These are phyloP conservation scores for Lucinisca nassula DNA, from an alignment of 2,888 invertebrate species.

Conservation along the genomic window DNA sequence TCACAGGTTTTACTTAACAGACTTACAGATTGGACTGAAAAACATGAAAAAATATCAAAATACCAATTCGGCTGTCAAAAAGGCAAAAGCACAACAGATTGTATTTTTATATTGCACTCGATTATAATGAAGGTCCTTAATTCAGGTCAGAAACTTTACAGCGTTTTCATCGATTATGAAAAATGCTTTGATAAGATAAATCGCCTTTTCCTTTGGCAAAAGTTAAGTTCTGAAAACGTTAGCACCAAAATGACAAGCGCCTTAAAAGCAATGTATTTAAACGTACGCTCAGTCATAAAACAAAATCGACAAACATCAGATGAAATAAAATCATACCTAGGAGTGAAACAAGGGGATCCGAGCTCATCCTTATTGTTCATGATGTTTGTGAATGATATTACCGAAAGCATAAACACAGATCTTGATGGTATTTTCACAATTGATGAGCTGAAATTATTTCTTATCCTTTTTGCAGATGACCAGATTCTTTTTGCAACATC, in stretches of 20 bases:
- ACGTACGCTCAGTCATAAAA: constrained; percentile 19
- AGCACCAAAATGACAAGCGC: constrained; percentile 34
- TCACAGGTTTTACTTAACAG: constrained; percentile 16
- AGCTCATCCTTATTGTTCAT: constrained; percentile 23
- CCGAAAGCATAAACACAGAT: constrained; percentile 15
- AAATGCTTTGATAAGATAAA: constrained; percentile 50
- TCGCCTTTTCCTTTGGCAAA: constrained; percentile 9
- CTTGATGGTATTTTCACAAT: constrained; percentile 17
- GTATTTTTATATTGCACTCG: constrained; percentile 38
- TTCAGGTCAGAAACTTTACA: constrained; percentile 26
- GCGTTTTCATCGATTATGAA: constrained; percentile 34
- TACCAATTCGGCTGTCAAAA: constrained; percentile 35
- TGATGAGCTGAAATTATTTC: constrained; percentile 13
- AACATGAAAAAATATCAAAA: too few relatives aligned
- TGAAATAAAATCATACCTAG: constrained; percentile 18
- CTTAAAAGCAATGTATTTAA: constrained; percentile 33
- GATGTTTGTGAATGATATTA: constrained; percentile 37
- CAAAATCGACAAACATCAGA: constrained; percentile 20
- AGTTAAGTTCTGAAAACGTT: constrained; percentile 33
- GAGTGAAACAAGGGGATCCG: constrained; percentile 49
- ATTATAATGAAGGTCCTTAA: constrained; percentile 23
- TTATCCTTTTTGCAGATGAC: constrained; percentile 38
- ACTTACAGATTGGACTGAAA: too few relatives aligned
- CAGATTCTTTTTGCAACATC: constrained; percentile 24
- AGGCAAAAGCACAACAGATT: constrained; percentile 24